Evolutionary conservation across 1,140 invertebrate genomes (phyloP).

Genomic region (Cydia splendana): DNA sequence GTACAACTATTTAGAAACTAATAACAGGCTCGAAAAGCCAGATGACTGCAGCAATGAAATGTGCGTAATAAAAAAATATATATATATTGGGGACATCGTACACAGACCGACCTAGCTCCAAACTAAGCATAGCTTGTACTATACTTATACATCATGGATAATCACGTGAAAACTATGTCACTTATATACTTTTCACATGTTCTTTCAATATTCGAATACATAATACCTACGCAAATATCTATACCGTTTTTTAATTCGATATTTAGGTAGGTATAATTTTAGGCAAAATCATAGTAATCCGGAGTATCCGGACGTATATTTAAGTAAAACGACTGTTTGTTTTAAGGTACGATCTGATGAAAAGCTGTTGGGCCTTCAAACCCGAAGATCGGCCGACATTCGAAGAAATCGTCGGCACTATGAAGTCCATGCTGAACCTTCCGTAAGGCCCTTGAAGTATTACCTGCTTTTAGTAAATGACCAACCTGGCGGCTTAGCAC

Average conservation of each 20-base stretch:
- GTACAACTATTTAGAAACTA: constrained; percentile 89
- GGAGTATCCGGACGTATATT: background rate
- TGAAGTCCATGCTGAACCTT: background rate
- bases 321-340: background rate
- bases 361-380: constrained; percentile 96
- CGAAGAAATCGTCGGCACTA: constrained; percentile 87
- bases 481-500: no score
- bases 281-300: no score
- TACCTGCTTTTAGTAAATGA: background rate
- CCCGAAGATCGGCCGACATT: constrained; percentile 93
- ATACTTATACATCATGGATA: no score
- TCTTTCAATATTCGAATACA: no score
- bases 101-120: no score
- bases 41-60: constrained; percentile 94
- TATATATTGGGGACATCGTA: no score
- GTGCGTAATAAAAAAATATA: constrained; percentile 83
- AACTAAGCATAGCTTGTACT: no score
- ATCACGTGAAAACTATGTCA: no score
- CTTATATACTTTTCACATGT: no score
- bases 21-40: constrained; percentile 96
- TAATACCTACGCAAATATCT: no score
- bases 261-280: no score
- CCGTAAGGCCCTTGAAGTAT: background rate
- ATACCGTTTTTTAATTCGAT: no score
- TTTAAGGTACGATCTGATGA: constrained; percentile 83